These are phyloP conservation scores for Samia ricini DNA, from an alignment of 1,140 invertebrate species.

Conservation along the genomic window DNA sequence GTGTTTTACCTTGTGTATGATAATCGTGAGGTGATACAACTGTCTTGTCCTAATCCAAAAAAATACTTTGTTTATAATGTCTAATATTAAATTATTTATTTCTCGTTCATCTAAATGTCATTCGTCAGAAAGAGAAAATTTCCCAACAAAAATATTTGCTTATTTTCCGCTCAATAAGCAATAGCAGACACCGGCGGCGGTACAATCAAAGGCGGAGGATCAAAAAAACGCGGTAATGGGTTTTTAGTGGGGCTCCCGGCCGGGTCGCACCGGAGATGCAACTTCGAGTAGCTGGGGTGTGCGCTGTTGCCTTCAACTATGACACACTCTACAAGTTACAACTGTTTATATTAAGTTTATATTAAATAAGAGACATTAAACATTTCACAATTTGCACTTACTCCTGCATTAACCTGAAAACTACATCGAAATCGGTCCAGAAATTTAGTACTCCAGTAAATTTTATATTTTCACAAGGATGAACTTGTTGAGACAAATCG, in stretches of 20 bases:
- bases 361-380: too few relatives aligned
- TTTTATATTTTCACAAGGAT: too few relatives aligned
- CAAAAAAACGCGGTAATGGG: conserved; percentile 57
- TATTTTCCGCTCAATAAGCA: conserved; percentile 35
- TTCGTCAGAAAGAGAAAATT: not conserved
- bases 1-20: too few relatives aligned
- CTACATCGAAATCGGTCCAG: too few relatives aligned
- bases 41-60: too few relatives aligned
- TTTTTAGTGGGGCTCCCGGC: conserved; percentile 25
- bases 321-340: not conserved
- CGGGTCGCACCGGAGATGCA: conserved; percentile 22
- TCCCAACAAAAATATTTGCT: not conserved
- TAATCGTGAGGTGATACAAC: too few relatives aligned
- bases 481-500: too few relatives aligned
- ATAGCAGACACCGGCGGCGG: conserved; percentile 40
- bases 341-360: not conserved
- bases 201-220: conserved; percentile 54
- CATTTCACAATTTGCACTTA: too few relatives aligned
- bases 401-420: too few relatives aligned
- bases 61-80: too few relatives aligned
- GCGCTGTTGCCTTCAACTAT: not conserved
- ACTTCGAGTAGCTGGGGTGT: conserved; percentile 25
- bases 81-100: not conserved
- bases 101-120: too few relatives aligned
- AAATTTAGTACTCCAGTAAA: too few relatives aligned